Conservation (phyloP, 2,888 invertebrate genomes). For the Hydrotaea cyrtoneurina region DNA sequence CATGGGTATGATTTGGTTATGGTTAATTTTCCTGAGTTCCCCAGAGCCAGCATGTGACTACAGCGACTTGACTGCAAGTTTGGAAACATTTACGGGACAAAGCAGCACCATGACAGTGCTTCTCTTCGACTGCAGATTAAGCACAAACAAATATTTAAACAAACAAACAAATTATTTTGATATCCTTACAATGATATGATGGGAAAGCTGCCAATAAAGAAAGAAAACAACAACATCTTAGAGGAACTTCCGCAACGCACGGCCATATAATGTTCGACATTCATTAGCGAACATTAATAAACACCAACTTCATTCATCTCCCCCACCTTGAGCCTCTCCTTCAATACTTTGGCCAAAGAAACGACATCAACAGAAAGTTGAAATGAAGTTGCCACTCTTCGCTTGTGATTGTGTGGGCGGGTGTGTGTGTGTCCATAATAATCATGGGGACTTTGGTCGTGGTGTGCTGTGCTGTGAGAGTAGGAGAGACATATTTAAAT, state of each 20-base stretch:
- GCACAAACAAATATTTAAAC: constrained; percentile 4
- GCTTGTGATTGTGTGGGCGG: neutral
- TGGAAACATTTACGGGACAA: constrained; percentile 17
- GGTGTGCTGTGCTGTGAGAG: too few relatives aligned
- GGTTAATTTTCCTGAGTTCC: constrained; percentile 8
- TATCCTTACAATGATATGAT: neutral
- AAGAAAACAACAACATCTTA: neutral
- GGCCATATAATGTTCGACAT: constrained; percentile 1
- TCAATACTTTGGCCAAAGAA: too few relatives aligned
- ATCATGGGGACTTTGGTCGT: neutral
- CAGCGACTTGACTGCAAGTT: neutral
- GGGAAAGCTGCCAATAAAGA: neutral
- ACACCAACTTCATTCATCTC: neutral
- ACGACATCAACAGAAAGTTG: neutral
- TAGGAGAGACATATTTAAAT: neutral
- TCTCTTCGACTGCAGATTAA: neutral
- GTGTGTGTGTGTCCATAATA: neutral
- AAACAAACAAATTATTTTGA: constrained; percentile 33
- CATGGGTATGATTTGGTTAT: constrained; percentile 34
- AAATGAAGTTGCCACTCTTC: neutral
- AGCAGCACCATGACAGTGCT: neutral
- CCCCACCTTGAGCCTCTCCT: neutral
- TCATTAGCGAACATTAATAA: constrained; percentile 39
- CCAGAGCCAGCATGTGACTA: neutral
- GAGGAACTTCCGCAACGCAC: neutral